Base-by-base conservation (phyloP, 2,888 invertebrate genomes). In the Cryptophagus acutangulus region DNA sequence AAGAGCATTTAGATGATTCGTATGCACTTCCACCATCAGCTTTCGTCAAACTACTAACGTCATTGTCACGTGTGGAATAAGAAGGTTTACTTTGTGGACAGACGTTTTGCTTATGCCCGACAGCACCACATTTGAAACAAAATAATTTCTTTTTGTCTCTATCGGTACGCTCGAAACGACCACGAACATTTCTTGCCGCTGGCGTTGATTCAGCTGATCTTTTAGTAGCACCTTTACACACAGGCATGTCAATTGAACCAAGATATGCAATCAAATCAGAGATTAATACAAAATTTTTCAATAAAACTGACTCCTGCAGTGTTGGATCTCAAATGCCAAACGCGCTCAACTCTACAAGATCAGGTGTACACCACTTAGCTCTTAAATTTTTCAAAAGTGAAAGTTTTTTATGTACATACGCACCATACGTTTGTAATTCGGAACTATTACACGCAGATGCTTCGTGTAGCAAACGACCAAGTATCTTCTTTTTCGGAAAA, bases 371-470 rank as follows among this genome's bases (percentile, higher is more conserved):
- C 39, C 42, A 42, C 1, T 26, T 2, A 13, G 36, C 43, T 26
- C 43, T 40, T 15, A 43, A 36, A 33, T 36, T 43, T 31, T 33
- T 30, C 5, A 44, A 20, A 4, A 38, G 25, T 12, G 36, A 13
- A n/a, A 38, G 17, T 26, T 41, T 45, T 12, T 45, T 33, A 28
- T 33, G 37, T 28, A 43, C 34, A 33, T 45, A 45, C 12, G 45
- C 39, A 1, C 10, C 34, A 37, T 43, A 45, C 2, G 38, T 39
- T 29, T 44, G 40, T 14, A 36, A 46, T 8, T 28, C 10, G n/a
- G 18, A 15, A 20, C 41, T 42, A 24, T 38, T 33, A 34, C 30
- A 44, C 2, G 14, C 26, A 9, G 45, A 24, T 5, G 42, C 42
- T 15, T 45, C 41, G 26, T n/a, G 17, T 12, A 42, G 28, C 24